phyloP scores from a whole-genome alignment of 2,888 invertebrate species.

The Calliphora vomitoria region DNA sequence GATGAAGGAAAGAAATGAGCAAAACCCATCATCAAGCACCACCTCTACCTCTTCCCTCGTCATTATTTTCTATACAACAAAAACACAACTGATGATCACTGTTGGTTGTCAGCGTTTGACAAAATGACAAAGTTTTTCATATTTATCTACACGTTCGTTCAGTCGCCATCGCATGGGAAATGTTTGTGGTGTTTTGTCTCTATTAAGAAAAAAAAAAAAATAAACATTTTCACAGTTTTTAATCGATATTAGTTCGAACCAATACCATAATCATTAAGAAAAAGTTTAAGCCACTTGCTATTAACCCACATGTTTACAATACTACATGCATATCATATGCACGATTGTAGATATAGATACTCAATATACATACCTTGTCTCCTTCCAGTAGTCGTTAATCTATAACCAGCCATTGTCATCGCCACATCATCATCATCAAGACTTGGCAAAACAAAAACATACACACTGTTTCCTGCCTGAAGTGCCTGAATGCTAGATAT shows the following conservation, averaged over 20 bases:
- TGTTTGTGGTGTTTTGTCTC: neutral
- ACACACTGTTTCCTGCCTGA: constrained; percentile 43
- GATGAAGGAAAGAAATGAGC: constrained; percentile 30
- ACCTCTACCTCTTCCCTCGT: neutral
- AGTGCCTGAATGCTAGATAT: neutral
- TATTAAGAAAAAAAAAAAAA: constrained; percentile 15
- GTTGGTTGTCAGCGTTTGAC: constrained; percentile 27
- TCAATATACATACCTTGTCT: neutral
- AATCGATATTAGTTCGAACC: constrained; percentile 47
- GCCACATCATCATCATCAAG: constrained; percentile 6
- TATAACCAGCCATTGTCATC: constrained; percentile 32
- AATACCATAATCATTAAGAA: constrained; percentile 1
- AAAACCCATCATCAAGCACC: constrained; percentile 18
- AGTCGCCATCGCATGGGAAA: neutral
- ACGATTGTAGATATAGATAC: neutral
- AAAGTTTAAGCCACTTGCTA: constrained; percentile 16
- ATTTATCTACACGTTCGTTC: constrained; percentile 8
- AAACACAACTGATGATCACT: constrained; percentile 22
- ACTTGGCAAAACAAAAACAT: neutral
- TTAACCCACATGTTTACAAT: constrained; percentile 26
- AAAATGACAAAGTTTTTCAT: constrained; percentile 31
- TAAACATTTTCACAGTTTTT: constrained; percentile 39
- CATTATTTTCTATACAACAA: neutral
- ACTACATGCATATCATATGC: neutral
- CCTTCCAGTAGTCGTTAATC: constrained; percentile 19